These are phyloP conservation scores for Sarcophaga caerulescens DNA, from an alignment of 2,888 invertebrate genomes.

Conservation along the genomic window DNA sequence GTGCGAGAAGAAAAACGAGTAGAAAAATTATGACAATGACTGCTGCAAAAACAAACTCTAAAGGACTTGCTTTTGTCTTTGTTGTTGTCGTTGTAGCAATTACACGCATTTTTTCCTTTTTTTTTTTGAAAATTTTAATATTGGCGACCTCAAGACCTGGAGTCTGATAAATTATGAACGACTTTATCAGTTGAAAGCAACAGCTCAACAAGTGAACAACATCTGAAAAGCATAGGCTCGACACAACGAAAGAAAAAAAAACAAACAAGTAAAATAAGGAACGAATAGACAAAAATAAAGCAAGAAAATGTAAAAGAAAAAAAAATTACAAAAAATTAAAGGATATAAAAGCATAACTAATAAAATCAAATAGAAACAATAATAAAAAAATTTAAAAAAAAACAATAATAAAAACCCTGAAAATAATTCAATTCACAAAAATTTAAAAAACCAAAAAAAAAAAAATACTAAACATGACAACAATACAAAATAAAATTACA, in stretches of 20 bases:
- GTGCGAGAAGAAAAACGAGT: conserved; percentile 42
- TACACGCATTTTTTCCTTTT: conserved; percentile 61
- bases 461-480: no score
- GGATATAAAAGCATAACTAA: background rate
- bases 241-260: conserved; percentile 21
- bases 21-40: conserved; percentile 53
- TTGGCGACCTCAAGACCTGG: conserved; percentile 75
- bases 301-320: background rate
- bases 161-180: conserved; percentile 78
- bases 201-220: conserved; percentile 72
- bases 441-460: no score
- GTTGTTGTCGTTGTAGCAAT: conserved; percentile 54
- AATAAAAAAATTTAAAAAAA: background rate
- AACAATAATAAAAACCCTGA: background rate
- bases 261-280: conserved; percentile 1
- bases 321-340: background rate
- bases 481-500: background rate
- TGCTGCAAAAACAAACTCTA: conserved; percentile 61
- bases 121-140: conserved; percentile 57
- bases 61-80: conserved; percentile 42
- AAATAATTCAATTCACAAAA: no score
- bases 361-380: background rate
- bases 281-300: conserved; percentile 14
- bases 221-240: conserved; percentile 57
- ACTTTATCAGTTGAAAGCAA: conserved; percentile 73